A percentile compares a stretch with the other conserved stretches of the same genome.
These are phyloP conservation scores for Amniataba percoides DNA, from an alignment of 2,797 vertebrate genomes.

Conservation along the genomic window DNA sequence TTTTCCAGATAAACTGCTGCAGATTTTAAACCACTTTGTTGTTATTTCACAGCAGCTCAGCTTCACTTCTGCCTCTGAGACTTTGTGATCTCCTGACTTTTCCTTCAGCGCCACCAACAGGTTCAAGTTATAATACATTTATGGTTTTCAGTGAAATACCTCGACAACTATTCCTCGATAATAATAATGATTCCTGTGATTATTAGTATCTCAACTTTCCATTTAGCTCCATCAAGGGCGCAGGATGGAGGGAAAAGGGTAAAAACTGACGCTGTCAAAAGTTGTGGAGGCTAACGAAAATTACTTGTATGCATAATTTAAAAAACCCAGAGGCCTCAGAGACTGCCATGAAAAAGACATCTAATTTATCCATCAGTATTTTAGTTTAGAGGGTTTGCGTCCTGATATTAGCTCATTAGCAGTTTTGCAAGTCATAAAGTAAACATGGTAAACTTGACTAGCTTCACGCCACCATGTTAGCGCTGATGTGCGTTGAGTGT, in stretches of 20 bases:
- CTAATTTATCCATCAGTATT: background rate
- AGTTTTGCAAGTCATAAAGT: background rate
- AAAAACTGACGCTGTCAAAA: no score
- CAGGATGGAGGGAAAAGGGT: no score
- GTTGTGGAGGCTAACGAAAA: no score
- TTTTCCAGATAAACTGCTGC: slow-evolving; percentile 37
- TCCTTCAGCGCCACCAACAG: background rate
- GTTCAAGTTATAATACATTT: no score
- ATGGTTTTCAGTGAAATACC: background rate
- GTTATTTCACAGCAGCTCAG: slow-evolving; percentile 32
- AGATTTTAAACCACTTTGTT: slow-evolving; percentile 22
- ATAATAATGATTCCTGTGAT: background rate
- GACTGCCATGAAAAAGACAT: no score
- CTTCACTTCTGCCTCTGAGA: background rate
- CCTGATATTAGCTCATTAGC: background rate
- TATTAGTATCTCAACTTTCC: no score
- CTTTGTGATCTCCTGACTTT: background rate
- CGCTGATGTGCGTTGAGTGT: no score
- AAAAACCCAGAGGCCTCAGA: no score
- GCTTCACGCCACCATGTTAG: background rate
- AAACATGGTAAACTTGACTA: background rate
- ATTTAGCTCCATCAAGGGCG: background rate
- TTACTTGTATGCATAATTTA: no score
- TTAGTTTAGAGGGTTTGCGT: background rate
- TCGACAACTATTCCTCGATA: background rate